phyloP scores from a whole-genome alignment of 2,888 invertebrate genomes.

The Leptura quadrifasciata region DNA sequence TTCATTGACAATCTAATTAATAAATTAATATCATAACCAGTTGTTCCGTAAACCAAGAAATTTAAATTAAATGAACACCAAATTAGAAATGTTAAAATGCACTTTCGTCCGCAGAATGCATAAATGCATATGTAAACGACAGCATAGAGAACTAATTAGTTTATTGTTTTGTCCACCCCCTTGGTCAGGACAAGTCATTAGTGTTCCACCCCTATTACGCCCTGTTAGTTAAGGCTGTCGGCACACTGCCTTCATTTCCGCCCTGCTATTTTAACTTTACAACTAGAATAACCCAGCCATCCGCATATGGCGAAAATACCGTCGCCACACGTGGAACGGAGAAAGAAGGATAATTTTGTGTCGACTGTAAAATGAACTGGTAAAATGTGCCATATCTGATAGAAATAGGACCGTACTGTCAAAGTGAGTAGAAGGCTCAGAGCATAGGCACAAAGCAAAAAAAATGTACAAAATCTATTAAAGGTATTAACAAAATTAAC shows the following conservation, averaged over 20 bases:
- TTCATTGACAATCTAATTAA: too few species aligned
- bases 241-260: conserved; percentile 60
- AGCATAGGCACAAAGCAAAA: not conserved
- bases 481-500: not conserved
- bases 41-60: not conserved
- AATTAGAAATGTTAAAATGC: conserved; percentile 15
- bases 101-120: conserved; percentile 12
- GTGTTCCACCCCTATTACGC: conserved; percentile 53
- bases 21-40: not conserved
- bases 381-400: conserved; percentile 19
- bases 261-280: conserved; percentile 55
- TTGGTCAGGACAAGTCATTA: conserved; percentile 55
- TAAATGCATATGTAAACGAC: conserved; percentile 22
- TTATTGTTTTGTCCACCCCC: conserved; percentile 60
- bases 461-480: not conserved
- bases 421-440: not conserved
- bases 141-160: conserved; percentile 57
- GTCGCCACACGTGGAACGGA: conserved; percentile 22
- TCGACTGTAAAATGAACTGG: conserved; percentile 15
- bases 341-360: conserved; percentile 31
- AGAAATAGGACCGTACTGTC: conserved; percentile 19
- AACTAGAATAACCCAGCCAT: conserved; percentile 37
- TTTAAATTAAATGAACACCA: not conserved
- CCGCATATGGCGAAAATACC: conserved; percentile 42
- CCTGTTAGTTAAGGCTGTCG: conserved; percentile 55